Conservation (phyloP, 2,888 invertebrate species). For the Alcis repandata region DNA sequence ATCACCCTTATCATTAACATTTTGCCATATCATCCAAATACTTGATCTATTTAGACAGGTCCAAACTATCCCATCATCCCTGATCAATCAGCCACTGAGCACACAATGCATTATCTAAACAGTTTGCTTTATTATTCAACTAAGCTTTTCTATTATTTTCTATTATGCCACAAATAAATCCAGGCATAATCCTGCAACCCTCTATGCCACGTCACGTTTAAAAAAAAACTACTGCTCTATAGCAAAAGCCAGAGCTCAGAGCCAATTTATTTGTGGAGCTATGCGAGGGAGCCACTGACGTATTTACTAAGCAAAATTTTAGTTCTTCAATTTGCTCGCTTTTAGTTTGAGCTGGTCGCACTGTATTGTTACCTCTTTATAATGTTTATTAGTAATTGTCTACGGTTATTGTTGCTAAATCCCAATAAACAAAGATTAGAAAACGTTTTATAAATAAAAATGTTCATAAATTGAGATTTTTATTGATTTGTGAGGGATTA, state of each 20-base stretch:
- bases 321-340: conserved; percentile 1
- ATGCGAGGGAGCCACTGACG: background rate
- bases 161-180: conserved; percentile 46
- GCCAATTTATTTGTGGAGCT: background rate
- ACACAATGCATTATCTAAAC: conserved; percentile 30
- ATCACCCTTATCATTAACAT: conserved; percentile 14
- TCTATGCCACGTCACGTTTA: conserved; percentile 68
- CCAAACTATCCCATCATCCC: conserved; percentile 33
- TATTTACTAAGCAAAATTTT: background rate
- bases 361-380: conserved; percentile 55
- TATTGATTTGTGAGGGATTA: conserved; percentile 69
- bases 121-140: conserved; percentile 19
- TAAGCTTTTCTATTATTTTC: conserved; percentile 33
- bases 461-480: conserved; percentile 53
- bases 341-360: background rate
- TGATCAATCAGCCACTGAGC: conserved; percentile 26
- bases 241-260: conserved; percentile 54
- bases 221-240: conserved; percentile 48
- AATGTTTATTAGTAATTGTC: conserved; percentile 55
- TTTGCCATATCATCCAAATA: conserved; percentile 15
- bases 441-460: conserved; percentile 46
- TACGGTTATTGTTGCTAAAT: conserved; percentile 45
- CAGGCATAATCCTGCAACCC: conserved; percentile 57
- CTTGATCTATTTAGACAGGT: conserved; percentile 30
- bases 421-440: conserved; percentile 77